Base-by-base conservation (phyloP, 2,797 vertebrate species). In the Phyllotis vaccarum region DNA sequence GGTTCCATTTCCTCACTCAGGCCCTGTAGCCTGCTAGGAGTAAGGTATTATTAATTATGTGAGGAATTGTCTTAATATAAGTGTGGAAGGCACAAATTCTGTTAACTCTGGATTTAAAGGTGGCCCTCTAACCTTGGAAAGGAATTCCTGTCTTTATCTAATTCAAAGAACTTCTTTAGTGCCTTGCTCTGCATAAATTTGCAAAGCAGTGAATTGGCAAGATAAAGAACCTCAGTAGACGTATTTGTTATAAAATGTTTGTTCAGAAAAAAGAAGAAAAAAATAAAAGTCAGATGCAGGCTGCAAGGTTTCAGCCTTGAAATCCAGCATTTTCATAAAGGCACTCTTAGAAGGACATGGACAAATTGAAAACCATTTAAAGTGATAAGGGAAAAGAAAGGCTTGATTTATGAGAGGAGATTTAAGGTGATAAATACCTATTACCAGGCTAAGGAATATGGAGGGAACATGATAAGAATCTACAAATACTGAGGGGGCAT, bases 381-480 rank as follows among this genome's bases (percentile, higher is more conserved):
- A 60, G 87, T 70, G 79, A 95, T 89, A 89, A 96, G 19, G n/a
- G 29, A 66, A 89, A 92, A 82, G 34, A 90, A 89, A 46, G 34
- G 10, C 74, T 96, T 95, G 93, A 96, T 96, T 97, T 94, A 95
- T 95, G 95, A 97, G 64, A 31, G 19, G n/a, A 96, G 90, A 96
- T 97, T 97, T 95, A 92, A 96, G 66, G 58, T 97, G 93, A 95
- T 94, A 94, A 96, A 97, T 92, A 91, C 64, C 54, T 79, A 68
- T 93, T 92, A 43, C 58, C 34, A 95, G 72, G 34, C 78, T 89
- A 86, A 92, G 81, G 95, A 90, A 95, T 89, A 96, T 91, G 22
- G 21, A 68, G 40, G 24, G 21, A 2, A 72, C 46, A 68, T 46
- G 72, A 80, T 89, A 96, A 93, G 72, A 85, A 92, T 91, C 93